phyloP scores from a whole-genome alignment of 2,888 invertebrate genomes.

The Ichneumon xanthorius region DNA sequence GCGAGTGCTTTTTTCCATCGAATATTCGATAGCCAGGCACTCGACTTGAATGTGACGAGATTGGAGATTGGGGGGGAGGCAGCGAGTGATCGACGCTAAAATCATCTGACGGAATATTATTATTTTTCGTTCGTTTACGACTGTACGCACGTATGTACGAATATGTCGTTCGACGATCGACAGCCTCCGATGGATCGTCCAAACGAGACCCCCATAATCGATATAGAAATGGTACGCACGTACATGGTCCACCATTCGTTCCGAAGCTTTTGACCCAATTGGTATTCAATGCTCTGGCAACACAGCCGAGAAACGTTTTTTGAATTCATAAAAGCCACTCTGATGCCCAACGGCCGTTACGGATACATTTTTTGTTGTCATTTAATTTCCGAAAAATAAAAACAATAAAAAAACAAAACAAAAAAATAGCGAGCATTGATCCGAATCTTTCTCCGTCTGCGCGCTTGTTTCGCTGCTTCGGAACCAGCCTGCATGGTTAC shows the following conservation, averaged over 20 bases:
- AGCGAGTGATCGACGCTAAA: constrained; percentile 28
- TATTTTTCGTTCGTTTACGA: constrained; percentile 38
- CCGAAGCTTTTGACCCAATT: constrained; percentile 17
- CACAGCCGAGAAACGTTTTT: constrained; percentile 47
- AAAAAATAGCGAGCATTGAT: constrained; percentile 52
- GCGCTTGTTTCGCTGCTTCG: not conserved
- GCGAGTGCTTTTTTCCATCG: constrained; percentile 4
- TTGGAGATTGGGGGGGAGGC: not conserved
- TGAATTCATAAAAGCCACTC: constrained; percentile 59
- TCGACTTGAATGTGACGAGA: constrained; percentile 12
- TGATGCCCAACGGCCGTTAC: constrained; percentile 6
- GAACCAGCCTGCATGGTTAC: constrained; percentile 38
- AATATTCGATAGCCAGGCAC: constrained; percentile 25
- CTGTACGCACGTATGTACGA: constrained; percentile 13
- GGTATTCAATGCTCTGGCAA: constrained; percentile 57
- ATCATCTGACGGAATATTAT: constrained; percentile 43
- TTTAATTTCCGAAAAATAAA: constrained; percentile 49
- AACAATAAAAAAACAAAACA: constrained; percentile 19
- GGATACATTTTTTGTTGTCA: constrained; percentile 34
- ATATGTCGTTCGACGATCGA: constrained; percentile 35
- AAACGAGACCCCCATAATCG: constrained; percentile 38
- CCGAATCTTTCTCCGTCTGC: constrained; percentile 38
- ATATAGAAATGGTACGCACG: not conserved
- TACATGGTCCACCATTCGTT: not conserved
- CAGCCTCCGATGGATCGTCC: constrained; percentile 48